Conservation (phyloP, 1,140 invertebrate species). For the Epicauta chinensis region DNA sequence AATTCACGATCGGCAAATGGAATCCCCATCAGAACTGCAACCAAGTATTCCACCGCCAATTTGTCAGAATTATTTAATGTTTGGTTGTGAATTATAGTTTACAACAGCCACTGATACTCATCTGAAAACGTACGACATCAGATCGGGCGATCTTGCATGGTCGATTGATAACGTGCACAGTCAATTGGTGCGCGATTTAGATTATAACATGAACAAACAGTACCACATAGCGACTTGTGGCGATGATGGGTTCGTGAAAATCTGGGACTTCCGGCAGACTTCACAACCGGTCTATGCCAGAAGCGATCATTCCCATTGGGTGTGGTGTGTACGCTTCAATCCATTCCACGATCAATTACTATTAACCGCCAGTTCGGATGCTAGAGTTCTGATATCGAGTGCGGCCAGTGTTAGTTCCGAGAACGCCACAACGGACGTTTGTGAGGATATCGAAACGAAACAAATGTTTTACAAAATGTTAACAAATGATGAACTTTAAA, state of each 20-base stretch:
- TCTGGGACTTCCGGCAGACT: slow-evolving; percentile 90
- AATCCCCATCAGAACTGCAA: slow-evolving; percentile 86
- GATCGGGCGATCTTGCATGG: slow-evolving; percentile 68
- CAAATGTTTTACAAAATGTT: slow-evolving; percentile 31
- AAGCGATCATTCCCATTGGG: slow-evolving; percentile 92
- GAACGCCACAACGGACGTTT: slow-evolving; percentile 28
- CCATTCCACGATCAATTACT: slow-evolving; percentile 95
- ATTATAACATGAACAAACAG: slow-evolving; percentile 96
- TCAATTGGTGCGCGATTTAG: slow-evolving; percentile 83
- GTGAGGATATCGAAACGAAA: slow-evolving; percentile 32
- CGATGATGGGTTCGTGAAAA: slow-evolving; percentile 89
- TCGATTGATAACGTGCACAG: slow-evolving; percentile 79
- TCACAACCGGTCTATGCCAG: slow-evolving; percentile 71
- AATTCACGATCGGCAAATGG: slow-evolving; percentile 83
- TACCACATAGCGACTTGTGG: slow-evolving; percentile 91
- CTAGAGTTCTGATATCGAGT: slow-evolving; percentile 80
- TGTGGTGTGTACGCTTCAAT: slow-evolving; percentile 92
- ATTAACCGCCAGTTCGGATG: slow-evolving; percentile 92
- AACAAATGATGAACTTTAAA: slow-evolving; percentile 7
- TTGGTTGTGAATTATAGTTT: too few species aligned
- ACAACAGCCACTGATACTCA: slow-evolving; percentile 57
- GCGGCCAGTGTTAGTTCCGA: slow-evolving; percentile 78
- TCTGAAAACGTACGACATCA: slow-evolving; percentile 82
- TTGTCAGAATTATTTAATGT: too few species aligned
- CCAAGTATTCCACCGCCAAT: slow-evolving; percentile 54